Evolutionary conservation across 2,113 vertebrate species (phyloP).

Genomic region (Nymphicus hollandicus): DNA sequence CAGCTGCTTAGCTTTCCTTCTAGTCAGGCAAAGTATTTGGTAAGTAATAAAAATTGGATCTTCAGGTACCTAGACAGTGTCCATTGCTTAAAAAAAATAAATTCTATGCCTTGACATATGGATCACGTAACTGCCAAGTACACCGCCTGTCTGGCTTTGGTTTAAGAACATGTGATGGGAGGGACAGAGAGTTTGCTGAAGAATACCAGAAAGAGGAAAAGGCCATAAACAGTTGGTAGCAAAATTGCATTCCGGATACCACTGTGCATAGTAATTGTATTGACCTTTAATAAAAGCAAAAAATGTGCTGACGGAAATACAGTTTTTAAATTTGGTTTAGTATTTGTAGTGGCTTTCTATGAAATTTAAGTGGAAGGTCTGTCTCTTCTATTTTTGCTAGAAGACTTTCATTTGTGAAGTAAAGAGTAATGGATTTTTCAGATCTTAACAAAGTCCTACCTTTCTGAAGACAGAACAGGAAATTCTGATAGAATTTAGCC

Average conservation of each 20-base stretch:
- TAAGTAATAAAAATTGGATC: not conserved
- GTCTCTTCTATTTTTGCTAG: not conserved
- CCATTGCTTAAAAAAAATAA: not conserved
- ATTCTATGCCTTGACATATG: slow-evolving; percentile 27
- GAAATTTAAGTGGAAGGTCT: not conserved
- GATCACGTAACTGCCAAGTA: slow-evolving; percentile 43
- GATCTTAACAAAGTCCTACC: not conserved
- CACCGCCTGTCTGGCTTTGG: not conserved
- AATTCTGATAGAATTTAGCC: not conserved
- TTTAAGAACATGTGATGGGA: not conserved
- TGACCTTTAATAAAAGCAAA: slow-evolving; percentile 29
- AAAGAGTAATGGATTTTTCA: not conserved
- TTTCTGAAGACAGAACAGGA: not conserved
- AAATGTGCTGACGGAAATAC: not conserved
- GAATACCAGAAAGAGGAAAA: slow-evolving; percentile 11
- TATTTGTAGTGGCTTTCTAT: not conserved
- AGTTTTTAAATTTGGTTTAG: not conserved
- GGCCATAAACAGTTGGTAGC: not conserved
- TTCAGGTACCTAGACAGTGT: not conserved
- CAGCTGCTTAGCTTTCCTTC: not conserved
- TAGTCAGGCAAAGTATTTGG: not conserved
- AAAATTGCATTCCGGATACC: slow-evolving; percentile 27
- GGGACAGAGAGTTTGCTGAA: not conserved
- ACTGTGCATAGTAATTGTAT: not conserved
- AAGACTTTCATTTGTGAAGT: not conserved